Evolutionary conservation across 2,797 vertebrate species (phyloP).

Genomic region (Botia kubotai): DNA sequence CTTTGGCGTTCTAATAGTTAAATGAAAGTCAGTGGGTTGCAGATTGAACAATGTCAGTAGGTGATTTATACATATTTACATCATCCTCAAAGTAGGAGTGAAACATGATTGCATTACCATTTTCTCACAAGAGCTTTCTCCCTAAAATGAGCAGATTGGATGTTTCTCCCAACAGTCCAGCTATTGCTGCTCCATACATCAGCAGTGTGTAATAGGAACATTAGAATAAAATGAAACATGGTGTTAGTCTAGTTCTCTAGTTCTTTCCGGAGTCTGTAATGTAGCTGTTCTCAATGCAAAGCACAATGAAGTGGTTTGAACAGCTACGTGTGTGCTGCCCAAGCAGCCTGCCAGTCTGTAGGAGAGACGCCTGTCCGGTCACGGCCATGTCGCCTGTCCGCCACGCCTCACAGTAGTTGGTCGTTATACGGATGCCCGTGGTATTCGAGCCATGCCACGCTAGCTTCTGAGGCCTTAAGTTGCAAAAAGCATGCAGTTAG

Average conservation of each 20-base stretch:
- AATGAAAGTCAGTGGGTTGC: conserved; percentile 56
- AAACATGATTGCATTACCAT: conserved; percentile 54
- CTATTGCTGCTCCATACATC: conserved; percentile 40
- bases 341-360: conserved; percentile 86
- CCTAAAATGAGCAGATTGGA: conserved; percentile 33
- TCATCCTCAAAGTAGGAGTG: conserved; percentile 66
- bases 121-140: conserved; percentile 24
- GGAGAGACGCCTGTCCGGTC: conserved; percentile 85
- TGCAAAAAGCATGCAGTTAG: neutral
- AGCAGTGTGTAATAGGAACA: conserved; percentile 18
- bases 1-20: conserved; percentile 70
- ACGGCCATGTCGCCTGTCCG: conserved; percentile 80
- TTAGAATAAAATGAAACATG: neutral
- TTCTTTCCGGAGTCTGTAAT: conserved; percentile 78
- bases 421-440: conserved; percentile 83
- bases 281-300: conserved; percentile 96
- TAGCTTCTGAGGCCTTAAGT: conserved; percentile 89
- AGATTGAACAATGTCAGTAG: conserved; percentile 63
- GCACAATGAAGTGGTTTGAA: conserved; percentile 86
- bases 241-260: conserved; percentile 68
- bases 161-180: conserved; percentile 46
- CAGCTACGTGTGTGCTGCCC: conserved; percentile 90
- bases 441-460: conserved; percentile 90
- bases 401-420: conserved; percentile 95
- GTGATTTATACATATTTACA: conserved; percentile 82